These are phyloP conservation scores for Limnothrissa miodon DNA, from an alignment of 2,113 vertebrate species.

Conservation along the genomic window DNA sequence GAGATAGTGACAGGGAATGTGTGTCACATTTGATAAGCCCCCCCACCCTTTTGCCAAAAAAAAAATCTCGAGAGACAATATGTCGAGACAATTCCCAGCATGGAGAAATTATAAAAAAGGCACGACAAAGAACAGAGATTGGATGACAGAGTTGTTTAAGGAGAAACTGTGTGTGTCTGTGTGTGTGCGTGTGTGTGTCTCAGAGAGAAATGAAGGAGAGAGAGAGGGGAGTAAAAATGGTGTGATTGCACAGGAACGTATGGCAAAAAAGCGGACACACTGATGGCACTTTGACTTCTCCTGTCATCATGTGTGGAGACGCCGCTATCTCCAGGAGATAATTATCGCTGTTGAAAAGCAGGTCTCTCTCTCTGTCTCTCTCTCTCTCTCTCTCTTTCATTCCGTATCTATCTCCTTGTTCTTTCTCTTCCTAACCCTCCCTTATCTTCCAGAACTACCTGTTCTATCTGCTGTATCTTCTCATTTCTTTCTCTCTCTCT, in stretches of 20 bases:
- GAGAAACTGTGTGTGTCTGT: conserved; percentile 14
- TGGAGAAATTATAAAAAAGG: neutral
- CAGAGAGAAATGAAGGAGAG: neutral
- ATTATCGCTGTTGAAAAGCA: conserved; percentile 25
- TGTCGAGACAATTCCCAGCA: neutral
- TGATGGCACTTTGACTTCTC: neutral
- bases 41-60: neutral
- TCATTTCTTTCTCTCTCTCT: neutral
- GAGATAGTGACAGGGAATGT: neutral
- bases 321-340: conserved; percentile 20
- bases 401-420: neutral
- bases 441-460: neutral
- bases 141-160: neutral
- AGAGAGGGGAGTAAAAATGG: conserved; percentile 10
- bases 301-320: conserved; percentile 19
- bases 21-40: neutral
- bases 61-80: neutral
- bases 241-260: neutral
- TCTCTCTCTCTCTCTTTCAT: neutral
- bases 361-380: neutral
- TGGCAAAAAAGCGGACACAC: neutral
- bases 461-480: neutral
- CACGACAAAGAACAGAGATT: neutral
- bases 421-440: neutral
- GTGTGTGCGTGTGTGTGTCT: conserved; percentile 22